Evolutionary conservation across 2,113 vertebrate genomes (phyloP).

Genomic region (Aspidoscelis tigris): DNA sequence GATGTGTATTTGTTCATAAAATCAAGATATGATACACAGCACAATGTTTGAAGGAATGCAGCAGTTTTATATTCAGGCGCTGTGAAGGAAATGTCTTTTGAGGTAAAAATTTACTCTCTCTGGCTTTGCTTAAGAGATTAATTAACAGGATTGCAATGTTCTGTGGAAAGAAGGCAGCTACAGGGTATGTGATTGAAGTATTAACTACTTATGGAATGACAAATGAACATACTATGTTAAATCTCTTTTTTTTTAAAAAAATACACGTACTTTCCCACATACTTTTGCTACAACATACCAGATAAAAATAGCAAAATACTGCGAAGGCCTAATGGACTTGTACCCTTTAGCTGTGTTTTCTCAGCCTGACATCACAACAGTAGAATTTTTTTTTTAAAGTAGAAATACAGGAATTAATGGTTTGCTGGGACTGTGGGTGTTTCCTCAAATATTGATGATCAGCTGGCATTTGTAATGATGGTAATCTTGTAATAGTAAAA

Average conservation of each 20-base stretch:
- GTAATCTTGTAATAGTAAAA: no score
- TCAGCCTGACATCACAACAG: neutral
- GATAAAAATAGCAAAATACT: neutral
- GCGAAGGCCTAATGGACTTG: neutral
- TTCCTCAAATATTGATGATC: no score
- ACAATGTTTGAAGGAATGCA: neutral
- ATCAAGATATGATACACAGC: neutral
- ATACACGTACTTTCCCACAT: neutral
- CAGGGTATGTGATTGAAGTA: neutral
- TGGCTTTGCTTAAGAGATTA: neutral
- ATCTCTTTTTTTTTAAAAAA: neutral
- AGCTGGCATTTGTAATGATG: no score
- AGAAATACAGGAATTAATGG: no score
- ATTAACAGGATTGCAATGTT: neutral
- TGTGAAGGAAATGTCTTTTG: slow-evolving; percentile 12
- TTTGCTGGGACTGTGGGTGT: no score
- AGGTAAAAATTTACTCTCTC: neutral
- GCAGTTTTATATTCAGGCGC: neutral
- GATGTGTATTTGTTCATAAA: neutral
- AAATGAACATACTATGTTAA: neutral
- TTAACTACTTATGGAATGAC: neutral
- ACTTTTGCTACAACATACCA: neutral
- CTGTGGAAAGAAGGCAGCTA: slow-evolving; percentile 6
- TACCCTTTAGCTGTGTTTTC: neutral
- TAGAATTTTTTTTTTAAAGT: neutral